Evolutionary conservation across 2,113 vertebrate species (phyloP).

Genomic region (Vombatus ursinus): DNA sequence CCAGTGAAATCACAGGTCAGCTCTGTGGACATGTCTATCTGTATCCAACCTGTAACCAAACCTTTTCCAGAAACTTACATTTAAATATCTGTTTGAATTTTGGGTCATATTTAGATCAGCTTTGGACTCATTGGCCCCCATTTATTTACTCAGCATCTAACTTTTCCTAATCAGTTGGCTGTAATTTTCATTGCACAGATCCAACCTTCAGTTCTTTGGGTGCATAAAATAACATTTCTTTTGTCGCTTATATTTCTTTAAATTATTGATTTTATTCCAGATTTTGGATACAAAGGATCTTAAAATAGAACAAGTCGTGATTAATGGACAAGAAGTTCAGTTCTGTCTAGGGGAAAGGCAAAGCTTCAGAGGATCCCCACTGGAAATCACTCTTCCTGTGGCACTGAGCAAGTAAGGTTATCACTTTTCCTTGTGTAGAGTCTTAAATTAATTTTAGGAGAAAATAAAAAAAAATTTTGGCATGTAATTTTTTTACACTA

Average conservation of each 20-base stretch:
- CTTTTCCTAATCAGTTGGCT: background rate
- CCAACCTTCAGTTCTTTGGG: conserved; percentile 26
- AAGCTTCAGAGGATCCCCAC: conserved; percentile 90
- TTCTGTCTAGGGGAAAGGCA: conserved; percentile 91
- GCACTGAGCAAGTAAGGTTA: conserved; percentile 90
- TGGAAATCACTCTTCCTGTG: conserved; percentile 92
- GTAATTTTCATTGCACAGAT: background rate
- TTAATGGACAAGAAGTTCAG: conserved; percentile 89
- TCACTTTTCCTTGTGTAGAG: conserved; percentile 14
- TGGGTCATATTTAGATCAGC: background rate
- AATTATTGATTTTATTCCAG: conserved; percentile 82
- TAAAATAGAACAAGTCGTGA: conserved; percentile 86
- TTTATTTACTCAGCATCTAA: conserved; percentile 3
- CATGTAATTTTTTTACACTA: background rate
- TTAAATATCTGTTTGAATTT: background rate
- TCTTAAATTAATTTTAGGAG: background rate
- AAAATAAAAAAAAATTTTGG: background rate
- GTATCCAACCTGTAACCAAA: background rate
- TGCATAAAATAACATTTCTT: background rate
- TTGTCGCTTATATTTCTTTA: conserved; percentile 23
- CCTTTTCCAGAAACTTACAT: background rate
- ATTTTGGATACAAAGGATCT: conserved; percentile 93
- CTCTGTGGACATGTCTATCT: background rate
- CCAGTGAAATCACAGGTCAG: background rate
- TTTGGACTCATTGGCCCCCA: background rate